phyloP scores from a whole-genome alignment of 2,113 vertebrate genomes.

The Struthio camelus region DNA sequence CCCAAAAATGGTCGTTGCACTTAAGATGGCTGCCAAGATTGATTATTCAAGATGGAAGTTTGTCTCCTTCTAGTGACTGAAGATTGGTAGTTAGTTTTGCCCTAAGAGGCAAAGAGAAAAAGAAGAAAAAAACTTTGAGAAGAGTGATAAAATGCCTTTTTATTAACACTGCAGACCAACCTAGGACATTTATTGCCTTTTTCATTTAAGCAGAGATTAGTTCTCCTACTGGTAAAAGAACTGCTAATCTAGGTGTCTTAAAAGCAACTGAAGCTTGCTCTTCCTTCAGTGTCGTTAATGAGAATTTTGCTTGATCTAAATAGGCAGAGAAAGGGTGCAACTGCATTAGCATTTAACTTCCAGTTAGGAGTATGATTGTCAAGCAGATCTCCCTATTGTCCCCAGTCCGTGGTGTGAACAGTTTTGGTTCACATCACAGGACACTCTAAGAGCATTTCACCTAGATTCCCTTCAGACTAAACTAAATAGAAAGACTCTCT shows the following conservation, averaged over 20 bases:
- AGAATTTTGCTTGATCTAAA: background rate
- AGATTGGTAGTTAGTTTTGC: background rate
- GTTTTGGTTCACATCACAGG: constrained; percentile 1
- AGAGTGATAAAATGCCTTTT: background rate
- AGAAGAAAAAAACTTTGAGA: background rate
- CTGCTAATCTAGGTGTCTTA: background rate
- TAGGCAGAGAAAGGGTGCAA: background rate
- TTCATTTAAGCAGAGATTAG: background rate
- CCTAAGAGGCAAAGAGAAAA: background rate
- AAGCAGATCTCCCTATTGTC: background rate
- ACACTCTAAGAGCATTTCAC: constrained; percentile 15
- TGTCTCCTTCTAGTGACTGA: background rate
- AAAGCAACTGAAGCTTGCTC: background rate
- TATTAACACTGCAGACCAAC: background rate
- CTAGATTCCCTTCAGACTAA: constrained; percentile 42
- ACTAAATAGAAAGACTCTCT: constrained; percentile 8
- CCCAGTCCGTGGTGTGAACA: background rate
- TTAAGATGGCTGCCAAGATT: background rate
- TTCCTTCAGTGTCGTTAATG: background rate
- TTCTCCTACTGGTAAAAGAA: background rate
- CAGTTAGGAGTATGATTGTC: background rate
- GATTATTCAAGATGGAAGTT: background rate
- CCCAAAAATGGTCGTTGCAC: background rate
- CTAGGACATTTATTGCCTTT: background rate
- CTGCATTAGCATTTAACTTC: background rate